A percentile compares a stretch with the other conserved stretches of the same genome.
Conservation (phyloP, 35 echinoderm and acorn worm genomes). For the Apostichopus japonicus region DNA sequence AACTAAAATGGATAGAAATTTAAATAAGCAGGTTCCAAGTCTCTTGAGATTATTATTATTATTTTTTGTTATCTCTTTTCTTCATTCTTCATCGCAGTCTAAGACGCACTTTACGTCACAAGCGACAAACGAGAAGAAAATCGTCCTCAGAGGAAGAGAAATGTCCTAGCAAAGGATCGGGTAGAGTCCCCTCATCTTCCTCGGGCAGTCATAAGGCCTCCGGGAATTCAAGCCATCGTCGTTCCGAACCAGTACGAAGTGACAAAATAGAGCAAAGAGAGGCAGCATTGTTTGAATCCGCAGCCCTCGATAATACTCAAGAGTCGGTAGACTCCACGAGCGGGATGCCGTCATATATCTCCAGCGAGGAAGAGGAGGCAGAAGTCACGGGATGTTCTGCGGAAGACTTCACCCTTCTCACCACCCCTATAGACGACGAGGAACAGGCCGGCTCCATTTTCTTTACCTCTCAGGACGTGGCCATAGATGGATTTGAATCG, state of each 20-base stretch:
- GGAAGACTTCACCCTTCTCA: slow-evolving; percentile 66
- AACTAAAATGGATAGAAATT: too few species aligned
- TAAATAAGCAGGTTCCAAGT: background rate
- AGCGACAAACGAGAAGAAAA: background rate
- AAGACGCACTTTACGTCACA: slow-evolving; percentile 9
- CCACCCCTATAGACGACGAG: slow-evolving; percentile 67
- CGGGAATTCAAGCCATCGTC: too few species aligned
- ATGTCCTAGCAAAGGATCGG: background rate
- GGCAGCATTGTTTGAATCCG: too few species aligned
- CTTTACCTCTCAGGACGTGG: background rate
- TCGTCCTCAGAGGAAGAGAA: background rate
- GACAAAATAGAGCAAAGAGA: too few species aligned
- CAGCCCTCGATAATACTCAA: background rate
- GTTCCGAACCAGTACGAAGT: too few species aligned
- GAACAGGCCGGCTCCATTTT: slow-evolving; percentile 68
- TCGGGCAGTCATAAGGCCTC: too few species aligned
- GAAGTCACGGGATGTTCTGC: slow-evolving; percentile 61
- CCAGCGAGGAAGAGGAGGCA: slow-evolving; percentile 49
- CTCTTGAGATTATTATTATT: background rate
- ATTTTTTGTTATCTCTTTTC: background rate
- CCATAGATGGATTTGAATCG: background rate
- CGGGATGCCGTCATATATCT: slow-evolving; percentile 41
- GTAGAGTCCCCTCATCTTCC: background rate
- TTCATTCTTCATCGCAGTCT: background rate
- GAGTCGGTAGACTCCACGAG: background rate